Conservation (phyloP, 1,140 invertebrate genomes). For the Paracyclopina nana region DNA sequence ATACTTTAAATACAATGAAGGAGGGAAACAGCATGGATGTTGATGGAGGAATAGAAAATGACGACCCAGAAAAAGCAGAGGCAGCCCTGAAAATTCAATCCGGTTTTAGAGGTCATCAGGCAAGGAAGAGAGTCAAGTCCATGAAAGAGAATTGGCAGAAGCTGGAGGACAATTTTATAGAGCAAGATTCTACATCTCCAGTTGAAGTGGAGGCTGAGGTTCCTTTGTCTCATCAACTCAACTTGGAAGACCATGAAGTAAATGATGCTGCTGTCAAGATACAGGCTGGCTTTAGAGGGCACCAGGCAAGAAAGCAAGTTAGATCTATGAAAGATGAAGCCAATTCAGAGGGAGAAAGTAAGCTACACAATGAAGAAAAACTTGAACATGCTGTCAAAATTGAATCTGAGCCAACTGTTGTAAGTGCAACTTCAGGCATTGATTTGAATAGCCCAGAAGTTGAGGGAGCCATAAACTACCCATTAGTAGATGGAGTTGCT, state of each 20-base stretch:
- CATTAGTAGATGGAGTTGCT: no score
- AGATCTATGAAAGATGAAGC: not conserved
- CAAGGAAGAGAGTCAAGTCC: slow-evolving; percentile 38
- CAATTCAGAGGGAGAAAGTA: not conserved
- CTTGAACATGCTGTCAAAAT: no score
- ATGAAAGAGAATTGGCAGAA: slow-evolving; percentile 18
- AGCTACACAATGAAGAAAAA: not conserved
- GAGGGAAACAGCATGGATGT: no score
- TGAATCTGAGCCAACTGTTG: no score
- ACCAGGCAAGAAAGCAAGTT: not conserved
- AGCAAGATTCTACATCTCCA: not conserved
- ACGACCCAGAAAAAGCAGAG: slow-evolving; percentile 35
- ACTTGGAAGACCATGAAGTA: slow-evolving; percentile 34
- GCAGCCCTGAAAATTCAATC: slow-evolving; percentile 47
- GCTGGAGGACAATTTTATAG: not conserved
- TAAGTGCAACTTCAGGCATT: no score
- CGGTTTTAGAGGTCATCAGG: slow-evolving; percentile 40
- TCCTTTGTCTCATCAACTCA: no score
- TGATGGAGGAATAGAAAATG: no score
- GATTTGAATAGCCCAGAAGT: no score
- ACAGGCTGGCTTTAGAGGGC: not conserved
- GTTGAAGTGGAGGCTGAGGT: slow-evolving; percentile 27
- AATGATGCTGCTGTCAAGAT: slow-evolving; percentile 22
- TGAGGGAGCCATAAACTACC: no score
- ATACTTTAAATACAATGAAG: no score